phyloP scores from a whole-genome alignment of 2,113 vertebrate species.

The Hirundichthys speculiger region DNA sequence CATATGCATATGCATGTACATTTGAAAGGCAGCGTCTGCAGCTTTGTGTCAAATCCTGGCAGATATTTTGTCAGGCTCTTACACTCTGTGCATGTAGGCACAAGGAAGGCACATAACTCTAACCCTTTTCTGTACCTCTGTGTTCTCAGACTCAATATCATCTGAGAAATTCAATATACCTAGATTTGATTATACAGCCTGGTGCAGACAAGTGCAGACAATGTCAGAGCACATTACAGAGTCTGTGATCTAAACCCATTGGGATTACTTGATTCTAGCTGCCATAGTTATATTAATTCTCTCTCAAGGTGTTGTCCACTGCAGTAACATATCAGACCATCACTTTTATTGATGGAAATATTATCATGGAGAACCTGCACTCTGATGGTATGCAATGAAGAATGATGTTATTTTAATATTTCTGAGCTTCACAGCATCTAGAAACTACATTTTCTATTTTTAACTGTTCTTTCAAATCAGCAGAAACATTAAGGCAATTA shows the following conservation, averaged over 20 bases:
- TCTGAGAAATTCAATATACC: conserved; percentile 22
- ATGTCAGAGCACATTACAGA: conserved; percentile 7
- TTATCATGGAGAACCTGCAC: not conserved
- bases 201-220: conserved; percentile 7
- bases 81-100: not conserved
- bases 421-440: too few relatives aligned
- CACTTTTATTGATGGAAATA: not conserved
- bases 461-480: too few relatives aligned
- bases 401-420: too few relatives aligned
- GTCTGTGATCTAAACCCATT: conserved; percentile 22
- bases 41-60: too few relatives aligned
- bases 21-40: too few relatives aligned
- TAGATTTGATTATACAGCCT: conserved; percentile 13
- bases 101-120: not conserved
- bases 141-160: conserved; percentile 10
- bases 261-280: conserved; percentile 15
- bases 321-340: not conserved
- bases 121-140: not conserved
- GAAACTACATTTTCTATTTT: too few relatives aligned
- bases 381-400: not conserved
- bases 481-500: too few relatives aligned
- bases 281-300: not conserved
- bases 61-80: too few relatives aligned
- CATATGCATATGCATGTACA: too few relatives aligned
- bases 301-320: not conserved